Base-by-base conservation (phyloP, 1,140 invertebrate genomes). In the Spodoptera litura region DNA sequence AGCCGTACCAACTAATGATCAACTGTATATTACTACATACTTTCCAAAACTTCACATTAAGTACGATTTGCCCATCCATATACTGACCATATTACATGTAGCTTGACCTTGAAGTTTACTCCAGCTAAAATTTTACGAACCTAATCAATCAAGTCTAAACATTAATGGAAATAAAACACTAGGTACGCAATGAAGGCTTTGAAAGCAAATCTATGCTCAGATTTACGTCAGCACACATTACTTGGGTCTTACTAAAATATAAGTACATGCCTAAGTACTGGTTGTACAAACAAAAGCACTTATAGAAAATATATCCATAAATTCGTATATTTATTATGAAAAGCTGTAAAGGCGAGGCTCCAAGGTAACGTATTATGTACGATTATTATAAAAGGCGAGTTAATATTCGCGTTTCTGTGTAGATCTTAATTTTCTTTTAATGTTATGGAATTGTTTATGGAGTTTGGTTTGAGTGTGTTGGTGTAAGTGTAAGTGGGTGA, bases 271-370 rank as follows among this genome's bases (percentile, higher is more conserved):
- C 20, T 58, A 25, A 58, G 15, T 11, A 56, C 20, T 12, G n/a
- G 27, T 31, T 10, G 27, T 49, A 64, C 61, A 25, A 49, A 49
- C 61, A 64, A 64, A 64, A 64, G 35, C 61, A 64, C 61, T 64
- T 38, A 38, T 44, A 49, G 61, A 64, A 44, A 64, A 64, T 64
- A 49, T 64, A 64, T 64, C 61, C 61, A 64, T 64, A 64, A 44
- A 64, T 44, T 64, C 61, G 38, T 20, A 15, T 64, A 38, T 64
- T 64, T 64, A 49, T 64, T 49, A 64, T 49, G 61, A 64, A 64
- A 64, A 64, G 35, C 61, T 20, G n/a, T 44, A 44, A 44, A 64
- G 15, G 13, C 35, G 61, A 64, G 61, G 35, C 61, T 64, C 38
- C 38, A 20, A 64, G 35, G 61, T 64, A 64, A 20, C 15, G 61